Evolutionary conservation across 2,797 vertebrate genomes (phyloP), one percentile per base, ranked within the genome.

Genomic region (Acanthurus lineatus): DNA sequence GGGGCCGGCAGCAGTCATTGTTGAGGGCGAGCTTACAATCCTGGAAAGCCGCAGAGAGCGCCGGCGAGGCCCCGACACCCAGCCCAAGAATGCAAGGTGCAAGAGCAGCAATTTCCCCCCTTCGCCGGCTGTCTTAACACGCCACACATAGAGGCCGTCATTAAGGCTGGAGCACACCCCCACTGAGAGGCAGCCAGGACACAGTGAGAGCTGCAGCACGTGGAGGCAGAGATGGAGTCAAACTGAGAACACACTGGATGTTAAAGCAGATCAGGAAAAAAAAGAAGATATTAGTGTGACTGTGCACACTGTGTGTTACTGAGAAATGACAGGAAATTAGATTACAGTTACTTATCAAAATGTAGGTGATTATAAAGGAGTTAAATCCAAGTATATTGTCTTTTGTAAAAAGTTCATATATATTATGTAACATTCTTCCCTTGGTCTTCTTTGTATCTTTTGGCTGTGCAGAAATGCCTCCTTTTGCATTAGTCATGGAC

Each of bases 1-100:
- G 20, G 20, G 49, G 49, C 72, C 73, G 19, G 75, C 76, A 54
- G 73, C 72, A 68, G 59, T 56, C 56, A 77, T 73, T 77, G 76
- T 76, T 66, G 69, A 88, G 73, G 48, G 45, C 16, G 28, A 75
- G 86, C 74, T 80, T 67, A 64, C 25, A 28, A 86, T 86, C 65
- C 45, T 32, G 63, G 70, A 76, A 81, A 79, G 70, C 81, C 61
- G 9, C 61, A 45, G 79, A 78, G 74, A 64, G 73, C 47, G 20
- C 65, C 52, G 48, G 65, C 45, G 40, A 71, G 63, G 76, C 22
- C 69, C 57, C 12, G 5, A 76, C 83, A 80, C 76, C 79, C 77
- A 14, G 64, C 45, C 76, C 69, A 93, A 91, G 92, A 94, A 95
- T 92, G 91, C 77, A 83, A 92, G 90, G 89, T 93, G 91, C 89